Percentiles rank a stretch among this genome's conserved stretches.
phyloP scores from a whole-genome alignment of 2,888 invertebrate genomes.

The Tetragonula carbonaria region DNA sequence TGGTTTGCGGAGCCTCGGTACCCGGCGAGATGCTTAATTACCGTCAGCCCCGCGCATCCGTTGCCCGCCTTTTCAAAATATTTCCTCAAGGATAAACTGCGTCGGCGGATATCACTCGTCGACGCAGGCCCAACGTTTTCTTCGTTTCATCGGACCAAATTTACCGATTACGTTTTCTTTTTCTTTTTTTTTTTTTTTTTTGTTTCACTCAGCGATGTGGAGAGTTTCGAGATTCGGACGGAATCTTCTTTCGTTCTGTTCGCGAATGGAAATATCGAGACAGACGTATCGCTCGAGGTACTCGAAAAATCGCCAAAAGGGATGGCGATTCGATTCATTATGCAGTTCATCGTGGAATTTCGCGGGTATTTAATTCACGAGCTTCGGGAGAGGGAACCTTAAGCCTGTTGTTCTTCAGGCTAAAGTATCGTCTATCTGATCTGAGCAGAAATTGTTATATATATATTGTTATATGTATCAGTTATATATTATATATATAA shows the following conservation, averaged over 20 bases:
- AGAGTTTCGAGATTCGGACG: too few relatives aligned
- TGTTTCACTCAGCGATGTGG: too few relatives aligned
- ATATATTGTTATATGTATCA: too few relatives aligned
- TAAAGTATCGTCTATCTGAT: not conserved
- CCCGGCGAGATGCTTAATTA: slow-evolving; percentile 70
- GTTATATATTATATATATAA: too few relatives aligned
- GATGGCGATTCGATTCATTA: not conserved
- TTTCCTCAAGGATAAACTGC: slow-evolving; percentile 46
- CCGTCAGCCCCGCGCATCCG: slow-evolving; percentile 61
- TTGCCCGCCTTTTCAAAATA: slow-evolving; percentile 52
- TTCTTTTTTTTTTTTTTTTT: too few relatives aligned
- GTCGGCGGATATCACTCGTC: slow-evolving; percentile 21
- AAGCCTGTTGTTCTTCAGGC: slow-evolving; percentile 14
- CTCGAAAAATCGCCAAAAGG: not conserved
- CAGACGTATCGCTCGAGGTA: too few relatives aligned
- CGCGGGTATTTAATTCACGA: slow-evolving; percentile 11
- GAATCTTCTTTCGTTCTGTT: too few relatives aligned
- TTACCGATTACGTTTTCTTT: too few relatives aligned
- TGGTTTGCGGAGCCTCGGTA: slow-evolving; percentile 58
- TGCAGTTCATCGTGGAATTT: slow-evolving; percentile 7
- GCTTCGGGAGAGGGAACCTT: slow-evolving; percentile 46
- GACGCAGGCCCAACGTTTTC: not conserved
- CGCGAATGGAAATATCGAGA: too few relatives aligned
- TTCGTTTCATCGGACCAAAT: not conserved
- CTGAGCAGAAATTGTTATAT: slow-evolving; percentile 1